Evolutionary conservation across 1,140 invertebrate species (phyloP), one percentile per base, ranked within the genome.

Genomic region (Neomicropteryx cornuta): DNA sequence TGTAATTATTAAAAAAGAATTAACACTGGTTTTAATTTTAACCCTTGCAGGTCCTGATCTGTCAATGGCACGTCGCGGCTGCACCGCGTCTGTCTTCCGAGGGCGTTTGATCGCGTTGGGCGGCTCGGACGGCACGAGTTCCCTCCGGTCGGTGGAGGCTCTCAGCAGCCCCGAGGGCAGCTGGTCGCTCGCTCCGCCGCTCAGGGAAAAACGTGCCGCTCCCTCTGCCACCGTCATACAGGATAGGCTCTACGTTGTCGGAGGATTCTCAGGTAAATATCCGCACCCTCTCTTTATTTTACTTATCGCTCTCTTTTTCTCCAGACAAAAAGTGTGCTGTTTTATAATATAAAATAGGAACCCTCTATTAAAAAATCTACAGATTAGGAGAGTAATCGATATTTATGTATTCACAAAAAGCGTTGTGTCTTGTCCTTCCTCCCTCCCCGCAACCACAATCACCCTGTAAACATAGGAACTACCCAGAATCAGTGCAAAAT

Each of bases 171-270:
- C 48, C 41, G 42, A 49, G 4, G 52, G 51, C 8, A 51, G 57
- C 3, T 52, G 50, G 54, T 51, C 16, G 21, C 62, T 73, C 14
- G 82, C 81, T n/a, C 81, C 82, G 10, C 69, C 60, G 32, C 71
- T 85, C 66, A 78, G 73, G 2, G 72, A 71, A 20, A 71, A 73
- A 24, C 60, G 83, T 18, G 79, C 81, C 16, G 84, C 82, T 53
- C 77, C 83, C 22, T 77, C 77, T n/a, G 76, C 79, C 17, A 77
- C 76, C 6, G 79, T 78, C 34, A 73, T 85, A 31, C 71, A 71
- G 20, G 73, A 75, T 44, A 66, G 73, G 43, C 58, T 87, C n/a
- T 87, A 82, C 62, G 83, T 82, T 18, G 79, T 85, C 27, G 84
- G 84, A 13, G 84, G 82, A 36, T 88, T 81, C 60, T 81, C 79